Conservation (phyloP, 2,113 vertebrate species). For the Tichodroma muraria region DNA sequence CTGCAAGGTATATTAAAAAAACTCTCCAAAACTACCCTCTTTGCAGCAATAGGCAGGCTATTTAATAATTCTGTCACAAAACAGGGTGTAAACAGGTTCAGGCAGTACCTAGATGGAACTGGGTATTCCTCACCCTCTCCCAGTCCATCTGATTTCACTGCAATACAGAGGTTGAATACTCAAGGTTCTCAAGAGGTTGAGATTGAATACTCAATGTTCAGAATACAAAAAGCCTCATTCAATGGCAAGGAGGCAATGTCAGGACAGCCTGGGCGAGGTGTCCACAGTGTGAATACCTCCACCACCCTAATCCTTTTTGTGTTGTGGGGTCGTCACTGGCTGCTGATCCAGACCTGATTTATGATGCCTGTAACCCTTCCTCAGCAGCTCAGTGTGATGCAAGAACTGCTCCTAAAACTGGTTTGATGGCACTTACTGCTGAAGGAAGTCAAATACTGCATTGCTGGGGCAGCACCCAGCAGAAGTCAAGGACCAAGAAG, state of each 20-base stretch:
- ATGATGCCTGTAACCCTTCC: not conserved
- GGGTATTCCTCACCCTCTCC: not conserved
- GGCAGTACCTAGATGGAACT: not conserved
- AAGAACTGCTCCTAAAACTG: not conserved
- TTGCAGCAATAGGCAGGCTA: not conserved
- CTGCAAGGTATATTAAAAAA: not conserved
- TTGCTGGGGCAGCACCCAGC: not conserved
- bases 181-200: too few relatives aligned
- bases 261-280: not conserved
- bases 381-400: not conserved
- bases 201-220: too few relatives aligned
- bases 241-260: not conserved
- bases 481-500: not conserved
- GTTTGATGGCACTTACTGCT: not conserved
- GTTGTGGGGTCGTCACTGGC: not conserved
- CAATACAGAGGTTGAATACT: too few relatives aligned
- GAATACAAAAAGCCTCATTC: not conserved
- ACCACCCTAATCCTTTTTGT: not conserved
- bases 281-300: not conserved
- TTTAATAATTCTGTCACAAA: not conserved
- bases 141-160: not conserved
- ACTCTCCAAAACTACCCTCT: rapidly evolving
- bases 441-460: rapidly evolving
- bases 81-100: not conserved
- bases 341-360: not conserved